Conservation (phyloP, 2,113 vertebrate species). For the Rostratula benghalensis region DNA sequence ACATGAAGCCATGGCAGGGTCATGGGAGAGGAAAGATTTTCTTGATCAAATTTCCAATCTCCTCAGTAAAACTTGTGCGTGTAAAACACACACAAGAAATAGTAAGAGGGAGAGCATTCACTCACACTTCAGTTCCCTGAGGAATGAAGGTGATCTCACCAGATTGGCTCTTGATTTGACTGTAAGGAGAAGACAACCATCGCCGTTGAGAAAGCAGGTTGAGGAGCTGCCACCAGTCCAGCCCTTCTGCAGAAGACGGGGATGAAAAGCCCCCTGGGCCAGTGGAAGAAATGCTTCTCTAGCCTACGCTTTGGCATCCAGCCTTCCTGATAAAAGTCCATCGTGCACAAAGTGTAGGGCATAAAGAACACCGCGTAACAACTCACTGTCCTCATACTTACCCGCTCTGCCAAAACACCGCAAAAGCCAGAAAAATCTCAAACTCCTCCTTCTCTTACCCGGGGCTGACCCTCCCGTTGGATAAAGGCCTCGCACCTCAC, state of each 20-base stretch:
- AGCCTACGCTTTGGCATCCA: background rate
- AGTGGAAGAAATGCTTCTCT: background rate
- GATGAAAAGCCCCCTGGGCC: rapidly evolving
- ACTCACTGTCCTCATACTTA: background rate
- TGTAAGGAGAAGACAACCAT: background rate
- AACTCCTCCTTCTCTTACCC: background rate
- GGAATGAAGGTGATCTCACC: background rate
- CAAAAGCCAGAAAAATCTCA: background rate
- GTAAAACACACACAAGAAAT: background rate
- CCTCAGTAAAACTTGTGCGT: background rate
- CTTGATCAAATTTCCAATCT: background rate
- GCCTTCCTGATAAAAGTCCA: background rate
- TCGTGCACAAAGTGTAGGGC: rapidly evolving
- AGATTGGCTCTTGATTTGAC: background rate
- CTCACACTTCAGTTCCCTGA: background rate
- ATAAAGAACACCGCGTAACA: rapidly evolving
- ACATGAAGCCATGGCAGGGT: background rate
- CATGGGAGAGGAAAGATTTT: background rate
- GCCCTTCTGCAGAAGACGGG: background rate
- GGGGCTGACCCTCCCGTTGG: background rate
- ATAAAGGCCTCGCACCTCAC: background rate
- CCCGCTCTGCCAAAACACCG: rapidly evolving
- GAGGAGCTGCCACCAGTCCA: background rate
- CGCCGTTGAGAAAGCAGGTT: background rate
- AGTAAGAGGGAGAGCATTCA: background rate